Conservation (phyloP, 2,797 vertebrate species). For the Pangasius mekongensis region DNA sequence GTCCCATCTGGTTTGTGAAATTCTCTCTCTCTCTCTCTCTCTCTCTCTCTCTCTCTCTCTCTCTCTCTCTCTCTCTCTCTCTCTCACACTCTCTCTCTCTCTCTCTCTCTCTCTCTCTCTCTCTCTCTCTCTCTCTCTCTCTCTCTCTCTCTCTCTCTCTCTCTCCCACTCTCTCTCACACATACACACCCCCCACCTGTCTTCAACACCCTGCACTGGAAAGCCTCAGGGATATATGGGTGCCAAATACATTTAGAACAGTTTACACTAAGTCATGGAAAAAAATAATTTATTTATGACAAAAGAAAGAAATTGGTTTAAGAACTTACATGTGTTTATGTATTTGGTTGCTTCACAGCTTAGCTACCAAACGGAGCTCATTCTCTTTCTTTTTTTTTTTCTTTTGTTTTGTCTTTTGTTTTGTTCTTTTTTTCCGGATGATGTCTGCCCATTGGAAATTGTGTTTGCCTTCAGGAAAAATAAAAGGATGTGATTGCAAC, state of each 20-base stretch:
- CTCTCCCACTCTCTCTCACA: not conserved
- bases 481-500: conserved; percentile 32
- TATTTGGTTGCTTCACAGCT: not conserved
- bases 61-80: not conserved
- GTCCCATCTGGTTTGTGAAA: conserved; percentile 57
- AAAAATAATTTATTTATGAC: not conserved
- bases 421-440: not conserved
- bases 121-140: not conserved
- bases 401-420: not conserved
- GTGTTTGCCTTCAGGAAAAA: conserved; percentile 24
- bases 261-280: conserved; percentile 16
- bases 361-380: conserved; percentile 14
- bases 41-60: not conserved
- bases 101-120: not conserved
- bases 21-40: conserved; percentile 4
- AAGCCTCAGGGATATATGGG: conserved; percentile 36
- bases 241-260: conserved; percentile 30
- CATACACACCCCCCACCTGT: not conserved
- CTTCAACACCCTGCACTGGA: conserved; percentile 11
- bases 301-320: not conserved
- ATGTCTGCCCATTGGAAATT: not conserved
- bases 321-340: not conserved
- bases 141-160: not conserved
- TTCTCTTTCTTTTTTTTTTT: too few species aligned
- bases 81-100: not conserved